Percentiles rank a stretch among this genome's conserved stretches.
Evolutionary conservation across 2,113 vertebrate species (phyloP).

Genomic region (Reinhardtius hippoglossoides): DNA sequence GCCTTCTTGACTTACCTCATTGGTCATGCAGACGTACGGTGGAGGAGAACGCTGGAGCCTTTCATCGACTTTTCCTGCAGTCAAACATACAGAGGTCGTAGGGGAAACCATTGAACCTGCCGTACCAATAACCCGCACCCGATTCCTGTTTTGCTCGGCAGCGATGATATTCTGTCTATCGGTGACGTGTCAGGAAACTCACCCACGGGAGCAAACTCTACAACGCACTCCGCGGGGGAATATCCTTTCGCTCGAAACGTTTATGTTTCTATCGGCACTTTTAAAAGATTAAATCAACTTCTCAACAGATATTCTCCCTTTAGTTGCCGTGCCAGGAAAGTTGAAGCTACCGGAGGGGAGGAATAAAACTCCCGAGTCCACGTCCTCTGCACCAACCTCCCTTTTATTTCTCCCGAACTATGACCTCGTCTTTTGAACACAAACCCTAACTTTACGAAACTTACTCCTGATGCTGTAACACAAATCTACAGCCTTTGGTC

Average conservation of each 20-base stretch:
- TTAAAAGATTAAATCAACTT: slow-evolving; percentile 66
- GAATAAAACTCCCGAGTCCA: slow-evolving; percentile 24
- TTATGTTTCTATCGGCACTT: slow-evolving; percentile 66
- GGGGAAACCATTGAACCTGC: slow-evolving; percentile 36
- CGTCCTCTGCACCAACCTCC: slow-evolving; percentile 14
- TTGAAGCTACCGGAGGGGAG: slow-evolving; percentile 56
- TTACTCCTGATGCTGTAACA: slow-evolving; percentile 20
- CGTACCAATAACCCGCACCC: slow-evolving; percentile 13
- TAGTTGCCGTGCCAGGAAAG: slow-evolving; percentile 46
- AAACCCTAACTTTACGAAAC: slow-evolving; percentile 1
- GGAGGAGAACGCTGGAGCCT: slow-evolving; percentile 48
- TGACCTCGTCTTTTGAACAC: slow-evolving; percentile 11
- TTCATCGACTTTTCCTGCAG: slow-evolving; percentile 44
- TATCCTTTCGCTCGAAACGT: slow-evolving; percentile 55
- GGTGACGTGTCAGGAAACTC: slow-evolving; percentile 58
- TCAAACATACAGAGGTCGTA: slow-evolving; percentile 43
- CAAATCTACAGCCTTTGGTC: slow-evolving; percentile 35
- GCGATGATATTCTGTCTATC: slow-evolving; percentile 41
- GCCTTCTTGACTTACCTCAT: slow-evolving; percentile 76
- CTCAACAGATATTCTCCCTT: slow-evolving; percentile 13
- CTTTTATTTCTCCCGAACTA: slow-evolving; percentile 35
- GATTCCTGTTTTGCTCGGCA: slow-evolving; percentile 37
- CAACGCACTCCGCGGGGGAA: slow-evolving; percentile 66
- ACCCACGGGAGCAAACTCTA: slow-evolving; percentile 47
- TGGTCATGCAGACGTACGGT: slow-evolving; percentile 69